Conservation (phyloP, 2,113 vertebrate genomes). For the Anguilla japonica region DNA sequence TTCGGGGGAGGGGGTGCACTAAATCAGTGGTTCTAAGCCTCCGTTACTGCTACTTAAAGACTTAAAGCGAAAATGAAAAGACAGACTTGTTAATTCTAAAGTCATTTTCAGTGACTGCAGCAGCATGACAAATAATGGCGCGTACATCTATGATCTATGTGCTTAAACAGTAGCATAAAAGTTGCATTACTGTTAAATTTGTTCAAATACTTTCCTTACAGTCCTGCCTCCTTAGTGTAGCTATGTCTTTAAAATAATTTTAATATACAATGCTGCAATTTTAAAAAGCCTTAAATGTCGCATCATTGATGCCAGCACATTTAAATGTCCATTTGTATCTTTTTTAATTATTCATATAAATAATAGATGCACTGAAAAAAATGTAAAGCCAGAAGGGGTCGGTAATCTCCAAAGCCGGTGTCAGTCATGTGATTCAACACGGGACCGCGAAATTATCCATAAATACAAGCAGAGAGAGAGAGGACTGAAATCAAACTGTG, state of each 20-base stretch:
- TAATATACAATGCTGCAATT: not conserved
- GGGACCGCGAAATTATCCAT: constrained; percentile 6
- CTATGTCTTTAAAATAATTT: constrained; percentile 5
- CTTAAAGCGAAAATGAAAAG: not conserved
- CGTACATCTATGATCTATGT: not conserved
- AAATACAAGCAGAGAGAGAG: constrained; percentile 4
- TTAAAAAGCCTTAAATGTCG: not conserved
- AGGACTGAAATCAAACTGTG: not conserved
- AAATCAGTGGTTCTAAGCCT: not conserved
- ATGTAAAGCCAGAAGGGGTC: not conserved
- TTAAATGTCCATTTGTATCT: not conserved
- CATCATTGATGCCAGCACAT: not conserved
- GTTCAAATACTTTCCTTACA: not conserved
- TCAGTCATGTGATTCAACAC: constrained; percentile 19
- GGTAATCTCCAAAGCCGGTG: constrained; percentile 5
- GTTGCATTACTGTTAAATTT: not conserved
- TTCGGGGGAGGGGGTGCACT: not conserved
- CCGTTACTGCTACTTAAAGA: not conserved
- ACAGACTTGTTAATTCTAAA: not conserved
- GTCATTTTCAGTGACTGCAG: not conserved
- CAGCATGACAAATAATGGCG: too few relatives aligned
- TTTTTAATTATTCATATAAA: too few relatives aligned
- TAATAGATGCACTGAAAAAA: not conserved
- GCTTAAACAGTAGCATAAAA: not conserved
- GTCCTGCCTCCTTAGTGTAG: not conserved